Evolutionary conservation across 2,888 invertebrate species (phyloP), one percentile per base, ranked within the genome.

Genomic region (Limenitis camilla): DNA sequence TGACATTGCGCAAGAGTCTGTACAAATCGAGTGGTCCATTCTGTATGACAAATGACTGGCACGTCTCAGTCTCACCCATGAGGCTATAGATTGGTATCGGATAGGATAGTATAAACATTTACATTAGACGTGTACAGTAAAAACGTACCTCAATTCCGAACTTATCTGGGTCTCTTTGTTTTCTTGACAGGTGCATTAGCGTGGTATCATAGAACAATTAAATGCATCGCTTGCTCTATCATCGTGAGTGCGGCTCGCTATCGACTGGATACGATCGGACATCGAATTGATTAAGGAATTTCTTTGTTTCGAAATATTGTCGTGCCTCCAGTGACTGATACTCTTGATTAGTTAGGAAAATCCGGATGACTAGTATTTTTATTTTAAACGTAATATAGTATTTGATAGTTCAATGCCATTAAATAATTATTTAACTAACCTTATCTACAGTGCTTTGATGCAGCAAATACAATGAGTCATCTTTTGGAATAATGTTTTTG

Each of bases 131-230:
- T 65, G 62, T 64, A 66, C 63, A 62, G 67, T 68, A 69, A 73
- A 70, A 72, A 72, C 78, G 80, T 77, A 78, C 76, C 71, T 81
- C 82, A 82, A 84, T 84, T 85, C 80, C 72, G 64, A 75, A 72
- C 76, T 83, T 85, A 86, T 86, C 86, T 81, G 71, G 72, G 65
- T 67, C 71, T 74, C 78, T 82, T 87, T 87, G 86, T 87, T 86
- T 78, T 73, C 81, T 78, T 86, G 87, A 86, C 87, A 86, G 87
- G 85, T 87, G 85, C 87, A 86, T 87, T 87, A 87, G 85, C 72
- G 75, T 72, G 77, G 74, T 86, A 86, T 82, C 82, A 76, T 74
- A 78, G 78, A 83, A 82, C 86, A 87, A 87, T 87, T 87, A 87
- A 87, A 86, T 78, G 84, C 79, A 80, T 77, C 84, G 68, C 69